These are phyloP conservation scores for Nezara viridula DNA, from an alignment of 2,888 invertebrate species.

Conservation along the genomic window DNA sequence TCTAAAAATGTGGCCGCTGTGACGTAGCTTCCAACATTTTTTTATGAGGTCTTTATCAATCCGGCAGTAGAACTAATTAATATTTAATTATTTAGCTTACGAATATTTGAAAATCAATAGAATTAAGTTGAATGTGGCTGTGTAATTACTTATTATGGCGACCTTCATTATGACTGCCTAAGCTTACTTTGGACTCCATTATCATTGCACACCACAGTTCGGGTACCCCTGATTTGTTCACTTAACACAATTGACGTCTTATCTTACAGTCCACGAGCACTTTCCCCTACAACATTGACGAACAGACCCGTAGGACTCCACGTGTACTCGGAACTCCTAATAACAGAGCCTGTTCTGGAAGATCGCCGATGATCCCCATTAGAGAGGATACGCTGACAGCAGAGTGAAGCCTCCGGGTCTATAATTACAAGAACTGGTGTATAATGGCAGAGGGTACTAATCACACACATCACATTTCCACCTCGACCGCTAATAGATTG, in stretches of 20 bases:
- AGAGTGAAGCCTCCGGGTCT: background rate
- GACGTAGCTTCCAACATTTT: no score
- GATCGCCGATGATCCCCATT: constrained; percentile 41
- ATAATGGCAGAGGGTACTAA: background rate
- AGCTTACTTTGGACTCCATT: no score
- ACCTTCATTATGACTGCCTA: no score
- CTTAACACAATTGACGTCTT: background rate
- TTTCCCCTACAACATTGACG: background rate
- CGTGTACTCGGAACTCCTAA: constrained; percentile 33
- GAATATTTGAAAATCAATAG: no score
- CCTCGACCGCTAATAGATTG: constrained; percentile 44
- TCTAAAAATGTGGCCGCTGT: no score
- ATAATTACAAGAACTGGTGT: constrained; percentile 18
- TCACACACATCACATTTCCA: constrained; percentile 23
- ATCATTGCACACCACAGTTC: no score
- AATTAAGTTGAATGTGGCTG: no score
- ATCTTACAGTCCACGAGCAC: background rate
- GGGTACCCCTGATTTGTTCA: background rate
- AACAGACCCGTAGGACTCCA: background rate
- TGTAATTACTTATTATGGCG: no score
- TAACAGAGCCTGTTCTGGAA: constrained; percentile 37
- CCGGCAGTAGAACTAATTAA: no score
- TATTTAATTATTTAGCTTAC: no score
- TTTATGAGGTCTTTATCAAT: no score
- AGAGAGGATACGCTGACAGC: constrained; percentile 47